Evolutionary conservation across 2,113 vertebrate species (phyloP).

Genomic region (Plecturocebus donacophilus): DNA sequence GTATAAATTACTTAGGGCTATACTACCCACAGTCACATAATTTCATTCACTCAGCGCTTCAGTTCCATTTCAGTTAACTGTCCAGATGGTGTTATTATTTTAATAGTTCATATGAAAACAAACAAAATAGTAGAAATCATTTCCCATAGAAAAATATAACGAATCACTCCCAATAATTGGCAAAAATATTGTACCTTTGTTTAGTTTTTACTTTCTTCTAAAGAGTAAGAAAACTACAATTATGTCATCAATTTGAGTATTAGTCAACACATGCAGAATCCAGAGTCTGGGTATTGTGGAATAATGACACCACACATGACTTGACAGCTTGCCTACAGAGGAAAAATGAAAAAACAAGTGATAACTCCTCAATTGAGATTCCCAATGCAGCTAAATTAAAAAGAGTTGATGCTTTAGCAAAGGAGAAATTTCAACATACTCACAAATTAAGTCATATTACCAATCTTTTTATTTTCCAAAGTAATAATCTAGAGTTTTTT

Average conservation of each 20-base stretch:
- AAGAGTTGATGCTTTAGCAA: neutral
- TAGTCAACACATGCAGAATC: neutral
- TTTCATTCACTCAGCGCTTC: neutral
- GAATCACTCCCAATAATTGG: neutral
- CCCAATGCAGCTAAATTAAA: neutral
- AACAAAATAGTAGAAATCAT: slow-evolving; percentile 3
- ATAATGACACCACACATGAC: neutral
- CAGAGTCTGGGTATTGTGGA: neutral
- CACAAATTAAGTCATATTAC: neutral
- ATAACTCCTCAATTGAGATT: neutral
- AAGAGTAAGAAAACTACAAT: neutral
- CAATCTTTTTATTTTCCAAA: neutral
- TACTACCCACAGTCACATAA: neutral
- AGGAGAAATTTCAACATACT: neutral
- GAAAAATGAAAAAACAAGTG: neutral
- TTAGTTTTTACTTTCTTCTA: slow-evolving; percentile 19
- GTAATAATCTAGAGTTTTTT: neutral
- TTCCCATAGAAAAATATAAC: slow-evolving; percentile 16
- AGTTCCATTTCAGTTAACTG: neutral
- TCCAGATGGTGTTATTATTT: neutral
- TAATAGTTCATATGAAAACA: neutral
- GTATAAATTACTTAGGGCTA: neutral
- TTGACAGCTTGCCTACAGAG: neutral
- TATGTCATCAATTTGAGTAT: neutral
- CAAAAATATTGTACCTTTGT: neutral